Evolutionary conservation across 2,888 invertebrate genomes (phyloP), one percentile per base, ranked within the genome.

Genomic region (Panzeria rudis): DNA sequence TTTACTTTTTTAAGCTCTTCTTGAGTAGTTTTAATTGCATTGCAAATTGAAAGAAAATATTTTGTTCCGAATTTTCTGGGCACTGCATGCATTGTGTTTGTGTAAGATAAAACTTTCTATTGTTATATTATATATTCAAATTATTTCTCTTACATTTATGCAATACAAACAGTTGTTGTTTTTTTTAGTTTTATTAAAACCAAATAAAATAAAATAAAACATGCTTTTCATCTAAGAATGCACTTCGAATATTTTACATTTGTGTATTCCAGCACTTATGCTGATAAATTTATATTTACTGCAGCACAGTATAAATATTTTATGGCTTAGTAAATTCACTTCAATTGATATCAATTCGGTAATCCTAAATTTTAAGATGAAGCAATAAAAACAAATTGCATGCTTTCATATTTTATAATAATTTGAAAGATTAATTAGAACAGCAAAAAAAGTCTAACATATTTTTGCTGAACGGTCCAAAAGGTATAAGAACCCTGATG

Each of bases 31-130:
- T 47, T 32, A 71, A 44, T 32, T 47, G 20, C n/a, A 23, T 47
- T 9, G 32, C 20, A 73, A 73, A 50, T 47, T 35, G 44, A 73
- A 72, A 47, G 47, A 61, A 59, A 73, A 61, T 35, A 59, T 73
- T 5, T 35, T 35, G 35, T 73, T 23, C 61, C 47, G 47, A 72
- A 32, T 44, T 59, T 69, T 23, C 15, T 62, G 20, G 29, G 15
- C 6, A 20, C 23, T 54, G 15, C 3, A 69, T 56, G 9, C n/a
- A 71, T 25, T n/a, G 8, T 25, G 11, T 38, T 41, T 25, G 2
- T 29, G 15, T 32, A 47, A 25, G 3, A 32, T 11, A 2, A 0
- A 61, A 59, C 15, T 25, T 17, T 52, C n/a, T 69, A n/a, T 23
- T 38, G 4, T 23, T 17, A 2, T 17, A 17, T 4, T 8, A 20